A percentile compares a stretch with the other conserved stretches of the same genome.
phyloP scores from a whole-genome alignment of 2,888 invertebrate genomes.

The Eilema griseolum region DNA sequence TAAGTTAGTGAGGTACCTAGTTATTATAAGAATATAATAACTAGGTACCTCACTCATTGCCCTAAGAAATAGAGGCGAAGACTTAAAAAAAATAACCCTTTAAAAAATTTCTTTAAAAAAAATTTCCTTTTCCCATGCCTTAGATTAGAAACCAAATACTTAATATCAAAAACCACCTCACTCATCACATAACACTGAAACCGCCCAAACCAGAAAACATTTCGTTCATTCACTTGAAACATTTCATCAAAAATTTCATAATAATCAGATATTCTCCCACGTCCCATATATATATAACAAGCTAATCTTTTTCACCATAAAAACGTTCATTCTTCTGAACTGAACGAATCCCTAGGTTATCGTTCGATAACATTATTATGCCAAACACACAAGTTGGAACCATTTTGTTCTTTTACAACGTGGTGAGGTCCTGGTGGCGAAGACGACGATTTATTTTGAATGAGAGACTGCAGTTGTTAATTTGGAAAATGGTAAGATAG shows the following conservation, averaged over 20 bases:
- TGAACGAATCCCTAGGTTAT: conserved; percentile 52
- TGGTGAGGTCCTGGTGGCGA: conserved; percentile 36
- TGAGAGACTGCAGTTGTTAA: conserved; percentile 3
- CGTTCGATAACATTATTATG: conserved; percentile 60
- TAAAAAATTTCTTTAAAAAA: too few species aligned
- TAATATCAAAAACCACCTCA: conserved; percentile 23
- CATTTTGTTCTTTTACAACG: conserved; percentile 57
- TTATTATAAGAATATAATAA: too few species aligned
- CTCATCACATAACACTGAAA: conserved; percentile 32
- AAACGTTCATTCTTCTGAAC: conserved; percentile 54
- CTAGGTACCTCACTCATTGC: too few species aligned
- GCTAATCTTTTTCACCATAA: conserved; percentile 56
- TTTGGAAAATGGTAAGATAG: conserved; percentile 16
- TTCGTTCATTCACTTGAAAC: conserved; percentile 41
- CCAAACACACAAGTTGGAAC: conserved; percentile 56
- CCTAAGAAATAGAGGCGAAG: too few species aligned
- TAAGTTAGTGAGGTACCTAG: too few species aligned
- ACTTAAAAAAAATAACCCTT: too few species aligned
- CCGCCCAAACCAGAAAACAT: conserved; percentile 18
- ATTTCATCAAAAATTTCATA: conserved; percentile 44
- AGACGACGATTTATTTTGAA: conserved; percentile 32
- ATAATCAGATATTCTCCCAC: conserved; percentile 48
- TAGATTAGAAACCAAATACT: not conserved
- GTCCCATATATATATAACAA: conserved; percentile 52
- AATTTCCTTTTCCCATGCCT: too few species aligned